Base-by-base conservation (phyloP, 2,797 vertebrate species). In the Scolopax rusticola region DNA sequence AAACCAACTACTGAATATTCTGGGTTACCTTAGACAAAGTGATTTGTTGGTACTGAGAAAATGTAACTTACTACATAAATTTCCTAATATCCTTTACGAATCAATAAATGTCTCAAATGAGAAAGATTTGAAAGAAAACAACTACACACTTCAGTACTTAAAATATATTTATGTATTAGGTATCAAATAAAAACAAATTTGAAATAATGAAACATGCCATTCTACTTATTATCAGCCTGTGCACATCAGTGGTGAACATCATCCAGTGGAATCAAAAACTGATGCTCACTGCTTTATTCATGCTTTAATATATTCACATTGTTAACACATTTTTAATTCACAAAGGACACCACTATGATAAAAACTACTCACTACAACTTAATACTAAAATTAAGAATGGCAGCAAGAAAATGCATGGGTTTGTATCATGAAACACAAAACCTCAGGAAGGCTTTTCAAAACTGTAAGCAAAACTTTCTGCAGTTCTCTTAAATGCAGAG, bases 351-450 rank as follows among this genome's bases (percentile, higher is more conserved):
- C 24, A 77, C 50, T 82, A 89, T 16, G 41, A 74, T 64, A 89
- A 93, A 53, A 88, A 84, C 88, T 84, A 86, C 36, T 84, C 25
- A 79, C 84, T 82, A 87, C 61, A 63, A 79, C 65, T 90, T 68
- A 87, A 87, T 33, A 93, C 14, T 78, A 75, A 51, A 68, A 60
- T 57, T 63, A 81, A 85, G 77, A 83, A 75, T 59, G 68, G 69
- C 50, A 94, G 60, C 59, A 94, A 96, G 91, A 79, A 95, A 95
- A 97, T 47, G 64, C 56, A 93, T 95, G 96, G 92, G 3, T 89
- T 91, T 93, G 71, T 79, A 95, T 77, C 61, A 64, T 51, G 89
- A 89, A 97, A 90, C 85, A 95, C 50, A 63, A 84, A 84, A 90
- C 84, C 69, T 88, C 61, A 81, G 84, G 24, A 90, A 89, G 79